Evolutionary conservation across 2,113 vertebrate species (phyloP).

Genomic region (Neodon shergylaensis): DNA sequence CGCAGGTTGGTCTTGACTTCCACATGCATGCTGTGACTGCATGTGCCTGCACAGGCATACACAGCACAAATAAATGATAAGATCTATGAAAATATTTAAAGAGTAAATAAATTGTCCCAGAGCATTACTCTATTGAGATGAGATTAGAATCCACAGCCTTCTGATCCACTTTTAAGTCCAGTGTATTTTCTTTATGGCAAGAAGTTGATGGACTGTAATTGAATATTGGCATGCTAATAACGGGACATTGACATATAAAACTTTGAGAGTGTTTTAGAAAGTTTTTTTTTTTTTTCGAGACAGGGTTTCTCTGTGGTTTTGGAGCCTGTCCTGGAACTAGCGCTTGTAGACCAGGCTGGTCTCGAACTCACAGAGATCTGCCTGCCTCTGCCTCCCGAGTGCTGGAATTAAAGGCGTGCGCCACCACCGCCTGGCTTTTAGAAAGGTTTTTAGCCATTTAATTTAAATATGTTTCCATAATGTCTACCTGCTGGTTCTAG

Average conservation of each 20-base stretch:
- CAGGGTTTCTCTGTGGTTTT: no score
- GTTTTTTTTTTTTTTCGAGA: no score
- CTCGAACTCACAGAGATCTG: no score
- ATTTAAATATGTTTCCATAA: constrained; percentile 4
- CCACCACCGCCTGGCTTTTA: no score
- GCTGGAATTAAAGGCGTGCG: no score
- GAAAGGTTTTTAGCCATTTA: constrained; percentile 33
- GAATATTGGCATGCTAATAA: background rate
- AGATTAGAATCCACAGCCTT: constrained; percentile 18
- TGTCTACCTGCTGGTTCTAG: constrained; percentile 13
- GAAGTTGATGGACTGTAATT: background rate
- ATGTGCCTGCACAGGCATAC: background rate
- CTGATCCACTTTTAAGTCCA: background rate
- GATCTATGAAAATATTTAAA: background rate
- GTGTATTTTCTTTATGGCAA: constrained; percentile 40
- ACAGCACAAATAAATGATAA: background rate
- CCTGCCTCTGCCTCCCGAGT: no score
- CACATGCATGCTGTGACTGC: background rate
- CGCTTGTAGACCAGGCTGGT: no score
- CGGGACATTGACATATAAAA: background rate
- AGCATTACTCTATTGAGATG: background rate
- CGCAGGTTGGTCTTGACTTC: background rate
- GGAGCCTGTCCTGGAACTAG: no score
- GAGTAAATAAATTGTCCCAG: background rate
- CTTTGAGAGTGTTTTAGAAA: background rate